Evolutionary conservation across 1,140 invertebrate genomes (phyloP), one percentile per base, ranked within the genome.

Genomic region (Sinonovacula constricta): DNA sequence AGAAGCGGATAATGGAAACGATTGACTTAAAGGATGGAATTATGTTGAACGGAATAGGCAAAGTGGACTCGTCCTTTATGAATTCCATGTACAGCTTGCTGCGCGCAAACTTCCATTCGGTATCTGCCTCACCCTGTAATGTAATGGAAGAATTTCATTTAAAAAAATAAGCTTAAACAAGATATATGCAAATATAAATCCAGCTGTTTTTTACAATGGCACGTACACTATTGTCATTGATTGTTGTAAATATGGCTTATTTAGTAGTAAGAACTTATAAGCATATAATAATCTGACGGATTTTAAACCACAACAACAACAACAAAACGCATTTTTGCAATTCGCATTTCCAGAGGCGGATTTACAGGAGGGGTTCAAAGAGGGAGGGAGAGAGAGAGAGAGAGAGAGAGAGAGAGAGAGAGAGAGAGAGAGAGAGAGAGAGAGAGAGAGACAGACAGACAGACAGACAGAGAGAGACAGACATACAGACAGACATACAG

Each of bases 71-170:
- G 90, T 99, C 97, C 91, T 99, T 97, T 90, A 99, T 99, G 91
- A 98, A 99, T 90, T 97, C 98, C 86, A 99, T 98, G 97, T 98
- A 99, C 18, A 99, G 92, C 92, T 98, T 98, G 84, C 87, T 89
- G n/a, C 98, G 93, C 2, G 98, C 98, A 91, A 99, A 99, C 92
- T 99, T 99, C 98, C 98, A 99, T 91, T 99, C 98, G 33, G 95
- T 95, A 91, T 99, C 98, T 0, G 98, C 97, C 80, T 97, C 94
- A 93, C 98, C 97, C 97, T 99, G 88, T 10, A 80, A 82, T 54
- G 79, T 71, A 49, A 18, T 45, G 24, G n/a, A n/a, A n/a, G n/a
- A n/a, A n/a, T n/a, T n/a, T n/a, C n/a, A n/a, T n/a, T 24, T 33
- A 33, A 24, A 56, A 12, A 33, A 28, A 33, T 54, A 69, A 54